Evolutionary conservation across 2,888 invertebrate genomes (phyloP).

Genomic region (Rhyacophila evoluta): DNA sequence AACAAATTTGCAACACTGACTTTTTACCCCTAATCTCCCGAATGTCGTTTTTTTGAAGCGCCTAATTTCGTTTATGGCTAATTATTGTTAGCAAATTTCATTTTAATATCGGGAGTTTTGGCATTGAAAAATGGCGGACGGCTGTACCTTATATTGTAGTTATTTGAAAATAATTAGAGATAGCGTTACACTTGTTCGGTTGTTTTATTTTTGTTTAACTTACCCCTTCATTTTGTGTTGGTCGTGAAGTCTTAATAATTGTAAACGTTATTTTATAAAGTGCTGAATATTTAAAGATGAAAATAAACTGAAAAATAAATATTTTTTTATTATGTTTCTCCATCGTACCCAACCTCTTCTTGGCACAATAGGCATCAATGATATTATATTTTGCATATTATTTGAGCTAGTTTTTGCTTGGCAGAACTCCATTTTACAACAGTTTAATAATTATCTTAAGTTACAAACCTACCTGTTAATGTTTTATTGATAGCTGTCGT

Average conservation of each 20-base stretch:
- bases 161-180: constrained; percentile 41
- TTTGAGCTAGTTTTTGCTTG: too few relatives aligned
- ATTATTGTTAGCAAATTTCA: not conserved
- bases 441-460: too few relatives aligned
- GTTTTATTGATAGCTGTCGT: too few relatives aligned
- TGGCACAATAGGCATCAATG: too few relatives aligned
- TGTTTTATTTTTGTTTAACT: constrained; percentile 38
- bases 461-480: too few relatives aligned
- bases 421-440: too few relatives aligned
- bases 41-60: not conserved
- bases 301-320: constrained; percentile 49
- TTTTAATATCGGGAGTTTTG: constrained; percentile 16
- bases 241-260: constrained; percentile 50
- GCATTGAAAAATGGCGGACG: constrained; percentile 35
- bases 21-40: not conserved
- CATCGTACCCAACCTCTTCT: too few relatives aligned
- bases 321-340: not conserved
- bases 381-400: too few relatives aligned
- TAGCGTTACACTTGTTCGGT: constrained; percentile 43
- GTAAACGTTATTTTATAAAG: constrained; percentile 52
- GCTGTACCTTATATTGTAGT: constrained; percentile 42
- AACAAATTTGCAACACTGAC: constrained; percentile 38
- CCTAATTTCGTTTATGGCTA: constrained; percentile 12
- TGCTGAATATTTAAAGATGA: constrained; percentile 53
- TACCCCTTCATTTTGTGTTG: constrained; percentile 47